Conservation (phyloP, 2,888 invertebrate species). For the Epinotia demarniana region DNA sequence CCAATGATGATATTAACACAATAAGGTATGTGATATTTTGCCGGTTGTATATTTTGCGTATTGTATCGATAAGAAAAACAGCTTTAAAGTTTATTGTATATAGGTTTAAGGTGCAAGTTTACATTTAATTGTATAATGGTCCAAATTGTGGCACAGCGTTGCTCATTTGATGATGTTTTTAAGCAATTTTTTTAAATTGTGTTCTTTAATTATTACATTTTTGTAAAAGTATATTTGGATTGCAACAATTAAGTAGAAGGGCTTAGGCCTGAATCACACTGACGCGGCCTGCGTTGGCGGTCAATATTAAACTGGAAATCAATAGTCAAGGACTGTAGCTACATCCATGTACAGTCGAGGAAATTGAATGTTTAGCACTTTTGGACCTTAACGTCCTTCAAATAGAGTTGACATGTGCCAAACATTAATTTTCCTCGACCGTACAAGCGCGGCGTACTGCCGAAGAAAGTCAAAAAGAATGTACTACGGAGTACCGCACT, state of each 20-base stretch:
- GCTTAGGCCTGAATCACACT: background rate
- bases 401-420: too few species aligned
- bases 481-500: too few species aligned
- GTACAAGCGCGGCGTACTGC: too few species aligned
- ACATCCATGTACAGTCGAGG: too few species aligned
- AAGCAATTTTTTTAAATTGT: constrained; percentile 3
- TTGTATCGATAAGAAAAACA: constrained; percentile 64
- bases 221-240: constrained; percentile 25
- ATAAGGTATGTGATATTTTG: constrained; percentile 74
- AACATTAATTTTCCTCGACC: too few species aligned
- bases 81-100: constrained; percentile 62
- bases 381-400: too few species aligned
- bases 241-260: background rate
- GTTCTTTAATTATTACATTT: background rate
- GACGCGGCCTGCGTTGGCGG: too few species aligned
- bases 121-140: constrained; percentile 43
- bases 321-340: too few species aligned
- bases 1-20: constrained; percentile 46
- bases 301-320: too few species aligned
- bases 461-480: too few species aligned
- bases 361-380: too few species aligned
- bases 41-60: constrained; percentile 74
- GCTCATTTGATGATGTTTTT: constrained; percentile 19
- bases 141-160: constrained; percentile 40
- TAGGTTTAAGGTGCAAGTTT: constrained; percentile 62